Percentiles rank a stretch among this genome's conserved stretches.
Evolutionary conservation across 2,888 invertebrate genomes (phyloP).

Genomic region (Athalia cordata): DNA sequence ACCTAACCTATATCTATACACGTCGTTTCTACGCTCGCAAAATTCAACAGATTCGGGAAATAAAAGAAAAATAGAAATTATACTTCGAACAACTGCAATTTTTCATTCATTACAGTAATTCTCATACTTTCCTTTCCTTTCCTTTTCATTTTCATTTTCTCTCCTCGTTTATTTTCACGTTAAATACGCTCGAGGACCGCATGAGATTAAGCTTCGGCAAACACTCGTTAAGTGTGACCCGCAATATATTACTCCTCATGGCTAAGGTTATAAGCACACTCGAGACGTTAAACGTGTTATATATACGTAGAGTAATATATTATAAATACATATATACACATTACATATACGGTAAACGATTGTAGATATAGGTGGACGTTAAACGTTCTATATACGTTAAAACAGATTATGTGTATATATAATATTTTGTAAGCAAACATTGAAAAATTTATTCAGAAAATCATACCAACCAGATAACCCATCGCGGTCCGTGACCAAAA

Average conservation of each 20-base stretch:
- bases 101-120: background rate
- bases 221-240: slow-evolving; percentile 62
- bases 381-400: slow-evolving; percentile 40
- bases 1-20: too few relatives aligned
- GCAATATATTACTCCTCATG: slow-evolving; percentile 64
- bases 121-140: too few relatives aligned
- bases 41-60: background rate
- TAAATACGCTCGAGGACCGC: slow-evolving; percentile 56
- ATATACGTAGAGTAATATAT: too few relatives aligned
- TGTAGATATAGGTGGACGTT: slow-evolving; percentile 11
- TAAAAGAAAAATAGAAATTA: too few relatives aligned
- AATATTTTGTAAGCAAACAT: slow-evolving; percentile 62
- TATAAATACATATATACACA: too few relatives aligned
- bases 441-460: slow-evolving; percentile 54
- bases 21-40: background rate
- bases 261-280: slow-evolving; percentile 54
- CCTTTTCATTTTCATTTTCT: background rate
- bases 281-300: slow-evolving; percentile 34
- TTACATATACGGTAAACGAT: too few relatives aligned
- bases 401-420: slow-evolving; percentile 50
- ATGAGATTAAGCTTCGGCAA: slow-evolving; percentile 65
- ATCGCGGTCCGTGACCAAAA: background rate
- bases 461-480: background rate
- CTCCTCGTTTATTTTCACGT: slow-evolving; percentile 55
- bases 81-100: slow-evolving; percentile 21